These are phyloP conservation scores for Napeogenes sylphis DNA, from an alignment of 2,888 invertebrate genomes.

Conservation along the genomic window DNA sequence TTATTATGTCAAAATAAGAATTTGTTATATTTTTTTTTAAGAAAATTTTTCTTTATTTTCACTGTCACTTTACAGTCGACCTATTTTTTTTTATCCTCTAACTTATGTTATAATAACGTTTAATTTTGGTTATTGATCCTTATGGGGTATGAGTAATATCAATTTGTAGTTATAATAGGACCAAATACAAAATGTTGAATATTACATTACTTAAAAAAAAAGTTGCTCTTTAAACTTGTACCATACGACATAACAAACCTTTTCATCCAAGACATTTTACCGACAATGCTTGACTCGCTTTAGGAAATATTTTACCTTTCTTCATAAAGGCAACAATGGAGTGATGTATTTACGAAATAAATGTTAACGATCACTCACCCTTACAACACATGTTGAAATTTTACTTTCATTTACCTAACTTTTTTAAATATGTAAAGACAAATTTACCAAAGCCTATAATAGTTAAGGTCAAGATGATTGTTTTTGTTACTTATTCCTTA, in stretches of 20 bases:
- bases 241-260: conserved; percentile 18
- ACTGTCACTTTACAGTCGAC: neutral
- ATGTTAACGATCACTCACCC: conserved; percentile 62
- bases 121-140: neutral
- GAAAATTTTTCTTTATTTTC: neutral
- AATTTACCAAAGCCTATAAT: too few relatives aligned
- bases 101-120: neutral
- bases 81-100: neutral
- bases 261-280: conserved; percentile 58
- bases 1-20: too few relatives aligned
- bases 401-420: neutral
- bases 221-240: neutral
- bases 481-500: too few relatives aligned
- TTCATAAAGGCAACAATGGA: conserved; percentile 71
- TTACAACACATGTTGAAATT: conserved; percentile 8
- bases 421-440: neutral
- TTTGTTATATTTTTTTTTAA: too few relatives aligned
- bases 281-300: conserved; percentile 60
- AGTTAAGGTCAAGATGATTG: too few relatives aligned
- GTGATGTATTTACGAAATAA: conserved; percentile 72
- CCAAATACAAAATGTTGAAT: neutral
- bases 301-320: conserved; percentile 74
- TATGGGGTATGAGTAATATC: neutral
- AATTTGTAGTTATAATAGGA: too few relatives aligned
- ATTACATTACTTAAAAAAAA: neutral